Evolutionary conservation across 2,888 invertebrate species (phyloP).

Genomic region (Lypha dubia): DNA sequence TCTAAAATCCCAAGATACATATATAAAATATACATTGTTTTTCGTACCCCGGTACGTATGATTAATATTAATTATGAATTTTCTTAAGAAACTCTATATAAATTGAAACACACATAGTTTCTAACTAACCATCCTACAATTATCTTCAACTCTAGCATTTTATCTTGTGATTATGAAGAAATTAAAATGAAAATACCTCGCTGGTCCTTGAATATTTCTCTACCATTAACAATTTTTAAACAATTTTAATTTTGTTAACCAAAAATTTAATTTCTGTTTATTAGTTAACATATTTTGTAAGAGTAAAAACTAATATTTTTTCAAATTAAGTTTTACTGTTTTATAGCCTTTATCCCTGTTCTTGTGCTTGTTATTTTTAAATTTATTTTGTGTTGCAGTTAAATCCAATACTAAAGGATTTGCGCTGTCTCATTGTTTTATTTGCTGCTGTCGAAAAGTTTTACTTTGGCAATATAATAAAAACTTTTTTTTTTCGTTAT

Average conservation of each 20-base stretch:
- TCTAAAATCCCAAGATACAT: too few relatives aligned
- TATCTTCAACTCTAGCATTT: too few relatives aligned
- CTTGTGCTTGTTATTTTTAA: too few relatives aligned
- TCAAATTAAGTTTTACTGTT: background rate
- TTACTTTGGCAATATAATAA: slow-evolving; percentile 47
- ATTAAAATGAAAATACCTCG: too few relatives aligned
- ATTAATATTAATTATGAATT: too few relatives aligned
- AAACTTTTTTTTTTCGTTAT: slow-evolving; percentile 36
- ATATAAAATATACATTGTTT: too few relatives aligned
- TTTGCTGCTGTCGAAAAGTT: slow-evolving; percentile 61
- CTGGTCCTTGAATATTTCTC: too few relatives aligned
- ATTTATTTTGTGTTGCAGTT: background rate
- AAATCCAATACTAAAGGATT: slow-evolving; percentile 6
- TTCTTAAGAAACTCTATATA: too few relatives aligned
- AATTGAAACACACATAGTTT: too few relatives aligned
- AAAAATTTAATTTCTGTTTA: background rate
- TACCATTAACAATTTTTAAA: background rate
- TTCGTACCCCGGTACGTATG: too few relatives aligned
- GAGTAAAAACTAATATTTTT: background rate
- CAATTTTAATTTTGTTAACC: background rate
- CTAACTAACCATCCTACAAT: too few relatives aligned
- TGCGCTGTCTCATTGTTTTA: slow-evolving; percentile 38
- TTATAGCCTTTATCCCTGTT: background rate
- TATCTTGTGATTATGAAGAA: too few relatives aligned
- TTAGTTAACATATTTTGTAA: background rate